Conservation (phyloP, 2,797 vertebrate genomes). For the Poecilia velifera region DNA sequence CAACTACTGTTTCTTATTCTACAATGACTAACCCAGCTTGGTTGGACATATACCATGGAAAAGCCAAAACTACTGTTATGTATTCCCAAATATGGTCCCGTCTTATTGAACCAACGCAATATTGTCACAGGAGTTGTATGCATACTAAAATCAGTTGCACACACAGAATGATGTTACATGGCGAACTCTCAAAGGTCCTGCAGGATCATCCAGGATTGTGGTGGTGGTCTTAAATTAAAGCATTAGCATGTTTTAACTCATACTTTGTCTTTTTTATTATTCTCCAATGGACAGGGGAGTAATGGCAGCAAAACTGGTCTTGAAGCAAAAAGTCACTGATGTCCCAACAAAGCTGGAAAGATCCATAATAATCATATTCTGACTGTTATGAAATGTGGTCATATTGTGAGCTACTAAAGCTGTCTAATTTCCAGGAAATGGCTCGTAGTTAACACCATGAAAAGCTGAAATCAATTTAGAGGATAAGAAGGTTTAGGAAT, state of each 20-base stretch:
- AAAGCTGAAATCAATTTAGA: conserved; percentile 1
- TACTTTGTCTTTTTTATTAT: not conserved
- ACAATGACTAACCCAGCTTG: not conserved
- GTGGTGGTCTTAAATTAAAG: not conserved
- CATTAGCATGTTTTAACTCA: not conserved
- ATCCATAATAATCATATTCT: not conserved
- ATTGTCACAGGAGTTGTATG: not conserved
- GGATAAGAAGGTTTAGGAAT: conserved; percentile 1
- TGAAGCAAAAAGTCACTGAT: not conserved
- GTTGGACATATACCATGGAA: not conserved
- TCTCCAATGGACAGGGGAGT: not conserved
- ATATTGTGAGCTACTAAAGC: not conserved
- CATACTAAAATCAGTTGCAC: not conserved
- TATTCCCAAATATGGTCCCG: not conserved
- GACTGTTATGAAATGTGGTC: not conserved
- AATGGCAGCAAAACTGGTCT: not conserved
- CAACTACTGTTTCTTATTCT: not conserved
- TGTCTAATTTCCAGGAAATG: not conserved
- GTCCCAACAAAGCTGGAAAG: not conserved
- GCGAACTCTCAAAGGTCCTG: not conserved
- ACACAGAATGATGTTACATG: not conserved
- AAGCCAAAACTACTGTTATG: not conserved
- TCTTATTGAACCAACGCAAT: not conserved
- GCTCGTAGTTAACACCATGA: not conserved
- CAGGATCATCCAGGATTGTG: not conserved